phyloP scores from a whole-genome alignment of 2,888 invertebrate genomes.

The Volucella zonaria region DNA sequence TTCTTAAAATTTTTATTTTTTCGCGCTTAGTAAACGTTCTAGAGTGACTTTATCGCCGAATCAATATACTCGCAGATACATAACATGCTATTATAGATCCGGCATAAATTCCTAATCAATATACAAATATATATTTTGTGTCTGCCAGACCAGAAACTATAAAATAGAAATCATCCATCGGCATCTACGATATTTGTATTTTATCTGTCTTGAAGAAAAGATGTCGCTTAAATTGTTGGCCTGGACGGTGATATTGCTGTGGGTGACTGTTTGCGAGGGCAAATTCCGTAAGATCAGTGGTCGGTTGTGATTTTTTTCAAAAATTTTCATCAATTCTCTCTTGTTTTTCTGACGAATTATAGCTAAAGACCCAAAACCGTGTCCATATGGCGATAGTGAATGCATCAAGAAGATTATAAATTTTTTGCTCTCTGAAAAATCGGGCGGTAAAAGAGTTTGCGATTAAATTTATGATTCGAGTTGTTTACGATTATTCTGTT shows the following conservation, averaged over 20 bases:
- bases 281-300: constrained; percentile 52
- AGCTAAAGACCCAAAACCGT: constrained; percentile 70
- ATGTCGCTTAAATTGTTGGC: background rate
- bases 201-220: background rate
- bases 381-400: constrained; percentile 66
- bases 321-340: background rate
- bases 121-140: background rate
- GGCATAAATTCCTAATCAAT: constrained; percentile 26
- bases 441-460: constrained; percentile 31
- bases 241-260: constrained; percentile 10
- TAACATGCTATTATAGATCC: background rate
- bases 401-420: constrained; percentile 66
- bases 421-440: constrained; percentile 52
- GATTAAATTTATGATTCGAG: background rate
- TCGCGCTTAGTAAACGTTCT: background rate
- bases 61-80: no score
- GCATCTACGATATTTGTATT: constrained; percentile 9
- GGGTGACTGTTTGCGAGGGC: background rate
- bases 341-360: constrained; percentile 1
- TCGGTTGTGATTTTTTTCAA: no score
- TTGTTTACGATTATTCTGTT: no score
- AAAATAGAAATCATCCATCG: constrained; percentile 11
- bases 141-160: constrained; percentile 8
- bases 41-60: background rate
- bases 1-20: constrained; percentile 19